Evolutionary conservation across 2,888 invertebrate genomes (phyloP).

Genomic region (Cheilosia vulpina): DNA sequence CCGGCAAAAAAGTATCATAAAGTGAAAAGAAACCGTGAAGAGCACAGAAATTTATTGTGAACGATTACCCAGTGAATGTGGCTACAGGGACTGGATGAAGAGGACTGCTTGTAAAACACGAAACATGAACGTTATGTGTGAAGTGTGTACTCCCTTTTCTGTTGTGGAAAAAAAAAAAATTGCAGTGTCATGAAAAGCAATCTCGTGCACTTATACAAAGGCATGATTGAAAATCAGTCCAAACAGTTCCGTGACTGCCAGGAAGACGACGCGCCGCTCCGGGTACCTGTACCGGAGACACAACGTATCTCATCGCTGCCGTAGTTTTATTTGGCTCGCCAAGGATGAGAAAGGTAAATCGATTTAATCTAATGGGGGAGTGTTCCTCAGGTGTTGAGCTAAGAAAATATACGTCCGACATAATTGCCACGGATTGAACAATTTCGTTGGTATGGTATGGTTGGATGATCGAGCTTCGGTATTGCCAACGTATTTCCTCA

Average conservation of each 20-base stretch:
- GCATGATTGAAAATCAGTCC: conserved; percentile 54
- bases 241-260: conserved; percentile 19
- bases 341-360: conserved; percentile 13
- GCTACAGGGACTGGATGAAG: background rate
- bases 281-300: conserved; percentile 16
- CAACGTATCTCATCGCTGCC: conserved; percentile 49
- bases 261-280: background rate
- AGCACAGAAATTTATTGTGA: conserved; percentile 57
- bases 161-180: conserved; percentile 32
- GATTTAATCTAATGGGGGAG: conserved; percentile 33
- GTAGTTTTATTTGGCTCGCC: conserved; percentile 24
- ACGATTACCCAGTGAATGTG: conserved; percentile 45
- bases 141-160: background rate
- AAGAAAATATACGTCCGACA: no score
- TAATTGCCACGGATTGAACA: background rate
- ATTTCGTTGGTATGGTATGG: background rate
- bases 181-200: conserved; percentile 64
- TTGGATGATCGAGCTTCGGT: no score
- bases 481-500: no score
- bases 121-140: conserved; percentile 40
- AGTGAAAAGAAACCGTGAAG: conserved; percentile 51
- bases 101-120: conserved; percentile 37
- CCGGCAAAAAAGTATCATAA: conserved; percentile 42
- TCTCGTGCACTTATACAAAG: conserved; percentile 54
- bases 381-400: background rate